These are phyloP conservation scores for Trachymyrmex septentrionalis DNA, from an alignment of 1,140 invertebrate genomes.

Conservation along the genomic window DNA sequence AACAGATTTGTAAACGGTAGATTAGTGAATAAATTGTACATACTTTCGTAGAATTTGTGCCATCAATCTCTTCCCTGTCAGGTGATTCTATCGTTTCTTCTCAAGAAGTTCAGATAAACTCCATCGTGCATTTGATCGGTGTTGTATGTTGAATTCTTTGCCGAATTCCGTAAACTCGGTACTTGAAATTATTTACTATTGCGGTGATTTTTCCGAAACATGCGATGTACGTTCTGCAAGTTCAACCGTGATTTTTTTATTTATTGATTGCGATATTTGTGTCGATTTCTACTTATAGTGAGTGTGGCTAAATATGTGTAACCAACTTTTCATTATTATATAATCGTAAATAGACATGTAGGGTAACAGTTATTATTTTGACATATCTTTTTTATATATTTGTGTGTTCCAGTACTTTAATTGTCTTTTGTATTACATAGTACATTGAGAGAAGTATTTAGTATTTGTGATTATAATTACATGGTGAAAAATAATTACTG, in stretches of 20 bases:
- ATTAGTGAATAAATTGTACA: slow-evolving; percentile 36
- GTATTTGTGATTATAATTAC: no score
- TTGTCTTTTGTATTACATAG: no score
- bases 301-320: neutral
- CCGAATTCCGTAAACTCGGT: slow-evolving; percentile 43
- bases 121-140: slow-evolving; percentile 33
- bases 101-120: slow-evolving; percentile 28
- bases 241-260: slow-evolving; percentile 6
- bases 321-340: neutral
- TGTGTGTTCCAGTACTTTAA: neutral
- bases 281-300: neutral
- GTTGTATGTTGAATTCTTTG: slow-evolving; percentile 37
- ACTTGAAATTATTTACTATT: slow-evolving; percentile 22
- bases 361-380: neutral
- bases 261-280: neutral
- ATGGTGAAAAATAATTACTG: no score
- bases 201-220: neutral
- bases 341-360: neutral
- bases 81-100: slow-evolving; percentile 40
- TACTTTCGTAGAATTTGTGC: slow-evolving; percentile 19
- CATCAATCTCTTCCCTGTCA: slow-evolving; percentile 55
- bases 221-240: neutral
- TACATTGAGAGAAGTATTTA: no score
- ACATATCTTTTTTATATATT: neutral
- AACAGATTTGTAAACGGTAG: neutral